phyloP scores from a whole-genome alignment of 2,113 vertebrate genomes.

The Pseudorhombus dupliciocellatus region DNA sequence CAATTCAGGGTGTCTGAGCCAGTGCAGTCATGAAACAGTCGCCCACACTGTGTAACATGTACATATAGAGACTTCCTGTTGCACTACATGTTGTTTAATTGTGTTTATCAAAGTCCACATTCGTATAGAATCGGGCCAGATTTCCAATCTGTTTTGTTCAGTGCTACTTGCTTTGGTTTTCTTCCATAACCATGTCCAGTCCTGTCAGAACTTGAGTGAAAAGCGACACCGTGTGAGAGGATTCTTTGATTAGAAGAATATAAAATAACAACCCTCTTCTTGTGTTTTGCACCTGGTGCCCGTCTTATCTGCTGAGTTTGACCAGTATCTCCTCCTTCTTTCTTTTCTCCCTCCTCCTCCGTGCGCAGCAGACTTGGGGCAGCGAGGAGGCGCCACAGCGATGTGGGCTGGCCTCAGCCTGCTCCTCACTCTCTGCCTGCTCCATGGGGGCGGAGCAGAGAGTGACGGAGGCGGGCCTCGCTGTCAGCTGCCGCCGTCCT shows the following conservation, averaged over 20 bases:
- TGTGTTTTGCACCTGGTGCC: constrained; percentile 38
- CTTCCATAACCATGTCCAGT: not conserved
- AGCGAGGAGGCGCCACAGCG: constrained; percentile 52
- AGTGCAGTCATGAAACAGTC: not conserved
- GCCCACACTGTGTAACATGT: not conserved
- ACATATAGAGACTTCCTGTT: not conserved
- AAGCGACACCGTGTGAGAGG: not conserved
- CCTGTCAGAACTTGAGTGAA: not conserved
- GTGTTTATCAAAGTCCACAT: not conserved
- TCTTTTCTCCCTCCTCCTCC: constrained; percentile 16
- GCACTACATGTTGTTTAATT: not conserved
- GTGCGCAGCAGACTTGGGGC: constrained; percentile 29
- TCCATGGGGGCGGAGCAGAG: constrained; percentile 86
- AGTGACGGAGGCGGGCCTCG: constrained; percentile 75
- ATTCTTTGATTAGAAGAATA: not conserved
- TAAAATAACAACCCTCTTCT: constrained; percentile 5
- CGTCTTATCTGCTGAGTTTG: constrained; percentile 2
- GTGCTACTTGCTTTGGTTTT: not conserved
- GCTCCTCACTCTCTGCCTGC: constrained; percentile 89
- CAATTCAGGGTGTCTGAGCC: not conserved
- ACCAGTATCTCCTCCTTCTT: constrained; percentile 9
- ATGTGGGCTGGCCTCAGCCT: constrained; percentile 90
- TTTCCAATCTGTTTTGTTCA: not conserved
- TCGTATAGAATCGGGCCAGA: not conserved
- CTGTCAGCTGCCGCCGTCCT: constrained; percentile 84